A percentile compares a stretch with the other conserved stretches of the same genome.
Conservation (phyloP, 2,113 vertebrate species). For the Cinclus mexicanus region DNA sequence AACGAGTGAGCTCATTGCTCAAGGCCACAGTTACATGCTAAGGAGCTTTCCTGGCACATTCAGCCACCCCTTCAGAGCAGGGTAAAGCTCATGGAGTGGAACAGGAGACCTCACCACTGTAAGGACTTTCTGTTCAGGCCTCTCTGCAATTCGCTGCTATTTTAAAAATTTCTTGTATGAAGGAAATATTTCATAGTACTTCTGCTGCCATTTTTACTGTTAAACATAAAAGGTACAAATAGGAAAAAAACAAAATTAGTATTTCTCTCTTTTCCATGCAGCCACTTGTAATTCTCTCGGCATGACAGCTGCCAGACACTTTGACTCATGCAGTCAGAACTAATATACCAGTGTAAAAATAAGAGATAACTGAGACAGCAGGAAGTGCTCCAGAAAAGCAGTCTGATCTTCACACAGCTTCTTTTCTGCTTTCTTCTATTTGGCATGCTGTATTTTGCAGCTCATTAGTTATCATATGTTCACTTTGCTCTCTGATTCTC, state of each 20-base stretch:
- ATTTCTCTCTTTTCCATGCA: neutral
- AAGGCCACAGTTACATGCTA: neutral
- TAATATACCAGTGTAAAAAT: neutral
- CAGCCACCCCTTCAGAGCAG: neutral
- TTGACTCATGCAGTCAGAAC: slow-evolving; percentile 10
- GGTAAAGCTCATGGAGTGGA: neutral
- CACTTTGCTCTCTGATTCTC: neutral
- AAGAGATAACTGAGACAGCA: slow-evolving; percentile 28
- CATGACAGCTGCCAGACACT: neutral
- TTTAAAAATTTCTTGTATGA: neutral
- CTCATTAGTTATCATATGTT: slow-evolving; percentile 26
- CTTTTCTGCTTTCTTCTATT: slow-evolving; percentile 41
- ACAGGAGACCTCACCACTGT: neutral
- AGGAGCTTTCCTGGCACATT: neutral
- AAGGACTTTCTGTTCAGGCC: neutral
- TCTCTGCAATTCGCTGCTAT: neutral
- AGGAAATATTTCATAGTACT: neutral
- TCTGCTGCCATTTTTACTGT: neutral
- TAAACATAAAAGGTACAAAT: neutral
- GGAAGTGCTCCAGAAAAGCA: slow-evolving; percentile 30
- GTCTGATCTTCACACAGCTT: slow-evolving; percentile 44
- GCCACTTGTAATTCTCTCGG: neutral
- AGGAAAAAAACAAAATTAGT: neutral
- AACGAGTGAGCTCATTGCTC: neutral
- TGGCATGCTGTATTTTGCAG: slow-evolving; percentile 41